Evolutionary conservation across 2,888 invertebrate species (phyloP), one percentile per base, ranked within the genome.

Genomic region (Panorpa germanica): DNA sequence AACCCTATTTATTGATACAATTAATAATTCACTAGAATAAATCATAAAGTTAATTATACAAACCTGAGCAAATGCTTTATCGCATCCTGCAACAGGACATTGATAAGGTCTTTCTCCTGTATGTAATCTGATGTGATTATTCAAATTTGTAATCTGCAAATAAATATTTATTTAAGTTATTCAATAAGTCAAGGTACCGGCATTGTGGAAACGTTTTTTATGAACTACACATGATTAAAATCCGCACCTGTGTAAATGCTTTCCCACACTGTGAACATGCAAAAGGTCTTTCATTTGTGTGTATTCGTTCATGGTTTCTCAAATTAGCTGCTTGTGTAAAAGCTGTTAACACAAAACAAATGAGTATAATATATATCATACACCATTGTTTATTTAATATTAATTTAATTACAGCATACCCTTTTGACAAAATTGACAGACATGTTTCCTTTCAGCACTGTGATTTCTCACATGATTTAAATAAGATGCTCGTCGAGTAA

Each of bases 251-350:
- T 11, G 55, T 55, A 39, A 55, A 55, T 15, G 53, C 52, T 40
- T 55, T 55, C 34, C 55, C 55, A 35, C 55, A 55, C 38, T 55
- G 55, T 28, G 48, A 44, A 38, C 55, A 54, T 22, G 48, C 46
- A 40, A 54, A 54, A 14, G 54, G 54, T 31, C 55, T 48, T 43
- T 55, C 55, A 37, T 55, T 55, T 35, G 55, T 54, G 37, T 55
- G 55, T 31, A 55, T 55, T 27, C 55, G 46, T 36, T 53, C 53
- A 39, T 55, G 55, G 37, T 55, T 55, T 34, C 55, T 45, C 40
- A 55, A 44, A 45, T 55, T 55, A 34, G 55, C 55, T 26, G 55
- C 55, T 38, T 55, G 55, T 37, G 55, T 54, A 34, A 54, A 54
- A 31, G 53, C 53, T 53, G 26, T 2, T 30, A 31, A 12, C 12